Evolutionary conservation across 2,888 invertebrate species (phyloP).

Genomic region (Eristalinus sepulchralis): DNA sequence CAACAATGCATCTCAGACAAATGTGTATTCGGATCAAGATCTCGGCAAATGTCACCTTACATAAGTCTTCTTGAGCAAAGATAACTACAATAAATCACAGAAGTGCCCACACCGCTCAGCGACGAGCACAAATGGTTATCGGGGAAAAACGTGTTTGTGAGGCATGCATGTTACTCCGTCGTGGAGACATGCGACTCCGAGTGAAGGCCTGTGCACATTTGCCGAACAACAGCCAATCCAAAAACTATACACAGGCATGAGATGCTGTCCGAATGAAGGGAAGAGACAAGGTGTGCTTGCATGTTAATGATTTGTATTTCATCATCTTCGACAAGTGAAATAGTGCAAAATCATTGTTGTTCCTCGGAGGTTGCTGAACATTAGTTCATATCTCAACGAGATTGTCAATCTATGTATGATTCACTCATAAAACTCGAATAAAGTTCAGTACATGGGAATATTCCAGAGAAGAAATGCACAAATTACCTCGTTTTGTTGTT

Average conservation of each 20-base stretch:
- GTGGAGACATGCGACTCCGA: not conserved
- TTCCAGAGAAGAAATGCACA: conserved; percentile 15
- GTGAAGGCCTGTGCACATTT: not conserved
- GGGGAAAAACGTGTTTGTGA: not conserved
- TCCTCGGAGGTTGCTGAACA: conserved; percentile 29
- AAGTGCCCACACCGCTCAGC: not conserved
- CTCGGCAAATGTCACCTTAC: conserved; percentile 20
- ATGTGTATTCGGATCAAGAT: not conserved
- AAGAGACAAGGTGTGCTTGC: not conserved
- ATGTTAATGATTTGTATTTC: conserved; percentile 36
- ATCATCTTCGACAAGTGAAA: conserved; percentile 42
- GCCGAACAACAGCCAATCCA: not conserved
- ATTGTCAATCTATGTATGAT: conserved; percentile 7
- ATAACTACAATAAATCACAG: not conserved
- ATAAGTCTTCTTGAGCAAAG: conserved; percentile 30
- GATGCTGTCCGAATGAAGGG: not conserved
- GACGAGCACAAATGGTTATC: not conserved
- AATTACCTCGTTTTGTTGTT: conserved; percentile 48
- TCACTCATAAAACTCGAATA: not conserved
- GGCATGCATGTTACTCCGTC: not conserved
- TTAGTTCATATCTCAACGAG: not conserved
- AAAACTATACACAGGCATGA: conserved; percentile 13
- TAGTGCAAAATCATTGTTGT: conserved; percentile 38
- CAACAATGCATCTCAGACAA: too few species aligned
- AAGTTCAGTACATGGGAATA: not conserved